Evolutionary conservation across 2,113 vertebrate genomes (phyloP).

Genomic region (Phylloscopus trochilus): DNA sequence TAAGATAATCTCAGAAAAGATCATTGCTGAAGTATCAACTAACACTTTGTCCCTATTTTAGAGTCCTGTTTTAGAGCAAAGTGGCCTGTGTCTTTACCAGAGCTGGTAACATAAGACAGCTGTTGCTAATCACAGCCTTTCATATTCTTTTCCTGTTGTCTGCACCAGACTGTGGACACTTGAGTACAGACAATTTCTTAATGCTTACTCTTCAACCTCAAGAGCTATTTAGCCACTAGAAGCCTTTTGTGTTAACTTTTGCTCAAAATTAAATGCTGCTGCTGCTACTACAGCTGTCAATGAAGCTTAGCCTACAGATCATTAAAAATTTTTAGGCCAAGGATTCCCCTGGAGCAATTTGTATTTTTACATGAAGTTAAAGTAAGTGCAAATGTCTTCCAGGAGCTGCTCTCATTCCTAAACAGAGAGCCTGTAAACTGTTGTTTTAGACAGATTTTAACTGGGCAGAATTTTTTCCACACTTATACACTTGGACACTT

Average conservation of each 20-base stretch:
- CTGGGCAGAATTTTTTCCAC: neutral
- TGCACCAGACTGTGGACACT: neutral
- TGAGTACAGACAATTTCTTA: neutral
- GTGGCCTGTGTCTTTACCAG: neutral
- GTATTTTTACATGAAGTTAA: neutral
- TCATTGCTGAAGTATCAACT: neutral
- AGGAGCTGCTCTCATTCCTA: neutral
- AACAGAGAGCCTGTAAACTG: neutral
- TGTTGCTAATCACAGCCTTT: neutral
- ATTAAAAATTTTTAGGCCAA: neutral
- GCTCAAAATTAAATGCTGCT: neutral
- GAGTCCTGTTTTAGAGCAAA: neutral
- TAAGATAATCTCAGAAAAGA: neutral
- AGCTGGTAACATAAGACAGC: neutral
- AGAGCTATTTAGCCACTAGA: neutral
- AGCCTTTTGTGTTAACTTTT: neutral
- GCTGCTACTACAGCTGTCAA: neutral
- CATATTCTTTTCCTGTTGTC: neutral
- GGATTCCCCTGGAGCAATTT: neutral
- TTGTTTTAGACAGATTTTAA: neutral
- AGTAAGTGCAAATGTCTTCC: neutral
- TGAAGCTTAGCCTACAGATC: neutral
- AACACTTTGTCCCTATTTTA: neutral
- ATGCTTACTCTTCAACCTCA: neutral
- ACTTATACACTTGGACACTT: neutral